phyloP scores from a whole-genome alignment of 2,113 vertebrate genomes.

The Laticauda colubrina region DNA sequence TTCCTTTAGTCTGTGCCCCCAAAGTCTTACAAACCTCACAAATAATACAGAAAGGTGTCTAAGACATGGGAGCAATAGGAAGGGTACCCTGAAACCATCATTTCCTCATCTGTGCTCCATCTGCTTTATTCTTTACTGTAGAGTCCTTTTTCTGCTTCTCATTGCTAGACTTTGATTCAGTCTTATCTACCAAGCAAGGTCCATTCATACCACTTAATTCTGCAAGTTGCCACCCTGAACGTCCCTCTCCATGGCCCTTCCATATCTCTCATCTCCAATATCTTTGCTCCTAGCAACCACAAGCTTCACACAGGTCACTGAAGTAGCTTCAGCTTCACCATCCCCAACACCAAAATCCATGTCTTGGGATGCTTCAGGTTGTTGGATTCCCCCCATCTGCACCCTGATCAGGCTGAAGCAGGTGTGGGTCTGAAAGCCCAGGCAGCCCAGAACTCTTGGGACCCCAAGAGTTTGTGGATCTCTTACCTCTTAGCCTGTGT shows the following conservation, averaged over 20 bases:
- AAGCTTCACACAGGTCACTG: not conserved
- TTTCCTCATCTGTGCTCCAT: not conserved
- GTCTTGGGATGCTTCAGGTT: not conserved
- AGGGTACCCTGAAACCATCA: not conserved
- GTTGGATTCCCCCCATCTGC: not conserved
- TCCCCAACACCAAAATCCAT: not conserved
- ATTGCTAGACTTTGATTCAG: not conserved
- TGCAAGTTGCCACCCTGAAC: not conserved
- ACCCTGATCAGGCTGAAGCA: not conserved
- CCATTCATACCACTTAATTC: not conserved
- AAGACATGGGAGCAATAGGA: not conserved
- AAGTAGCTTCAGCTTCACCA: not conserved
- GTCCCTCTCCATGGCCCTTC: not conserved
- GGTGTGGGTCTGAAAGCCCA: not conserved
- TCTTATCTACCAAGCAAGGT: not conserved
- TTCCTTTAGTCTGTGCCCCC: not conserved
- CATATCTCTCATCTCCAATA: not conserved
- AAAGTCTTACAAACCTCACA: not conserved
- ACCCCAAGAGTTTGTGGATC: not conserved
- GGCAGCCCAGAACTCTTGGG: not conserved
- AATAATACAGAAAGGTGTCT: not conserved
- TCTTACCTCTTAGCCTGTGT: constrained; percentile 58
- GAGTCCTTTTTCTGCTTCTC: not conserved
- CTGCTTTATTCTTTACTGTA: not conserved
- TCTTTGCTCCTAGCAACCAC: not conserved